Evolutionary conservation across 2,888 invertebrate species (phyloP), one percentile per base, ranked within the genome.

Genomic region (Venusia cambrica): DNA sequence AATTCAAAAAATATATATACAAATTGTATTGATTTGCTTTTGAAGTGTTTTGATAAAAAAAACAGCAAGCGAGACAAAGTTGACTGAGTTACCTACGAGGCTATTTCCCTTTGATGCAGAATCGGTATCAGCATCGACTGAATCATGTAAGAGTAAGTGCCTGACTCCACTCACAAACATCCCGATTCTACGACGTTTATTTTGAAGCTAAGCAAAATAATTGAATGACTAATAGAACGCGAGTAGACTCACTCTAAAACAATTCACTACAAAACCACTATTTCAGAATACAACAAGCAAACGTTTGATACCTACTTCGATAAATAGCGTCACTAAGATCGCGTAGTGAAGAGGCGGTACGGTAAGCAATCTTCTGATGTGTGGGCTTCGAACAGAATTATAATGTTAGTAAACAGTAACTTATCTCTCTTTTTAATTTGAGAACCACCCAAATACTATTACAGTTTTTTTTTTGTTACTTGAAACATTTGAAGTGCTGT

Each of bases 301-400:
- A 47, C 37, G 38, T 45, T 38, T 17, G 29, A 37, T 28, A 46
- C 38, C 22, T 40, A 47, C 42, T 47, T 24, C 40, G 47, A 45
- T 41, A 41, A 47, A 45, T 27, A 33, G 34, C 45, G 45, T 50
- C 45, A 50, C 47, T 38, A 47, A 40, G 40, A 45, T 44, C 51
- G 56, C 54, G 62, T 46, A 46, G 43, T 42, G 31, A 62, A 63
- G 57, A 59, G 57, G 62, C 61, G 62, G 54, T 50, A 55, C 63
- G 54, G 55, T 61, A 59, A 53, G 57, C 57, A 57, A 61, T 61
- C 61, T 57, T 65, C 63, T 59, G 55, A 51, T 43, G 51, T 54
- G 63, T 65, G 54, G 62, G 34, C 26, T 27, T 21, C 11, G 15
- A 19, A 27, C 26, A 28, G 22, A 35, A 28, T 34, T 21, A 21